Percentiles rank a stretch among this genome's conserved stretches.
These are phyloP conservation scores for Drosophila pullipes DNA, from an alignment of 2,888 invertebrate species.

Conservation along the genomic window DNA sequence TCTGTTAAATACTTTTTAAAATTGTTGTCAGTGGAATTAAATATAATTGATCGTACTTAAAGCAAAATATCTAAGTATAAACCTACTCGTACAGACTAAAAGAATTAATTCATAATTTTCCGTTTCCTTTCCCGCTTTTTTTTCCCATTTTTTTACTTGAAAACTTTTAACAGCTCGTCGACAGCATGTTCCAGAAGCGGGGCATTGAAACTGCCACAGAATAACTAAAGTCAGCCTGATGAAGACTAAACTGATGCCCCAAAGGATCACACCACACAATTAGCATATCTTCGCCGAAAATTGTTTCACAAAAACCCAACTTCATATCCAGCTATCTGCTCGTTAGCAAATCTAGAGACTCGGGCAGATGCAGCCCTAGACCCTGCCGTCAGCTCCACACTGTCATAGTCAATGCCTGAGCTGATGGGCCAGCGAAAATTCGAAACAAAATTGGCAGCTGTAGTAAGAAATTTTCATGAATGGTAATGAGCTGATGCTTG, in stretches of 20 bases:
- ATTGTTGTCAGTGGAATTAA: neutral
- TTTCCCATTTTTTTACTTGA: neutral
- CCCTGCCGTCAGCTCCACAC: conserved; percentile 75
- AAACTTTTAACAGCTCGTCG: conserved; percentile 76
- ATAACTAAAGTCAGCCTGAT: conserved; percentile 82
- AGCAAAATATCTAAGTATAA: neutral
- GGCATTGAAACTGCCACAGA: conserved; percentile 47
- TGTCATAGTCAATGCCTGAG: conserved; percentile 81
- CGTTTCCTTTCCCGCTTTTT: neutral
- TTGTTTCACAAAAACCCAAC: conserved; percentile 79
- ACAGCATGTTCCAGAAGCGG: conserved; percentile 75
- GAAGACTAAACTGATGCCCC: conserved; percentile 73
- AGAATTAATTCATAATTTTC: neutral
- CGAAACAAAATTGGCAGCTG: conserved; percentile 78
- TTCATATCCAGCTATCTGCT: conserved; percentile 82
- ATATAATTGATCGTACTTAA: neutral
- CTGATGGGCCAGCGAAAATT: conserved; percentile 82
- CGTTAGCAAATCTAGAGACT: conserved; percentile 74
- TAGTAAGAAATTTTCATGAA: conserved; percentile 78
- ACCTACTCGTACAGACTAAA: neutral
- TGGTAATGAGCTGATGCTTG: conserved; percentile 79
- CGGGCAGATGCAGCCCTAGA: conserved; percentile 74
- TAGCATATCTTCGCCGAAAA: conserved; percentile 56
- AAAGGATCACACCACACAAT: conserved; percentile 54
- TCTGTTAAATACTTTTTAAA: neutral